phyloP scores from a whole-genome alignment of 2,797 vertebrate species.

The Protonibea diacanthus region DNA sequence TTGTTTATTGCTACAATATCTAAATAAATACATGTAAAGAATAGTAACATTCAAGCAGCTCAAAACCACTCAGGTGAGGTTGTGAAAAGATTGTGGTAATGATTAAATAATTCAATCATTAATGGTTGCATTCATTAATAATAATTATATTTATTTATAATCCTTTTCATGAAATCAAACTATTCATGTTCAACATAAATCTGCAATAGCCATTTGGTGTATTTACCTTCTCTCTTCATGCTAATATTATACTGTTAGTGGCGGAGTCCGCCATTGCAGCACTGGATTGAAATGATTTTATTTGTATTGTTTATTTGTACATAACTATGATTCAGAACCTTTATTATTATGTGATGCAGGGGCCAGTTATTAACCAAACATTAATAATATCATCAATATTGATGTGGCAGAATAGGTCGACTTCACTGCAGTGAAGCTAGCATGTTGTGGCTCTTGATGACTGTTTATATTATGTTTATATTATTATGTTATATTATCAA shows the following conservation, averaged over 20 bases:
- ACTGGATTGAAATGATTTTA: neutral
- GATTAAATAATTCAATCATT: too few species aligned
- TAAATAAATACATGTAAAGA: neutral
- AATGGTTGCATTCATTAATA: too few species aligned
- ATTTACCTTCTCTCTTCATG: neutral
- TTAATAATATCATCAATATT: too few species aligned
- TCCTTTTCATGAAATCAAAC: too few species aligned
- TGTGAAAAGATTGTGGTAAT: neutral
- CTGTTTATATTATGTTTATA: too few species aligned
- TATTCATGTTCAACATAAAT: neutral
- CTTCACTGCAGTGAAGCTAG: too few species aligned
- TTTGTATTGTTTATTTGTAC: neutral
- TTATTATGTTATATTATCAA: too few species aligned
- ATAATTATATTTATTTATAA: neutral
- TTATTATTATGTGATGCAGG: too few species aligned
- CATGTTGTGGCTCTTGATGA: too few species aligned
- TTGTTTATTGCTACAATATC: neutral
- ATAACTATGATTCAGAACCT: too few species aligned
- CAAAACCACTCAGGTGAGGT: neutral
- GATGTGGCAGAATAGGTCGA: too few species aligned
- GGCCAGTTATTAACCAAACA: too few species aligned
- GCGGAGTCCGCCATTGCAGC: neutral
- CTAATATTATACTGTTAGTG: neutral
- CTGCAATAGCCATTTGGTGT: neutral
- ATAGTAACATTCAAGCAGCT: neutral